Conservation (phyloP, 2,113 vertebrate species). For the Leptocoma aspasia region DNA sequence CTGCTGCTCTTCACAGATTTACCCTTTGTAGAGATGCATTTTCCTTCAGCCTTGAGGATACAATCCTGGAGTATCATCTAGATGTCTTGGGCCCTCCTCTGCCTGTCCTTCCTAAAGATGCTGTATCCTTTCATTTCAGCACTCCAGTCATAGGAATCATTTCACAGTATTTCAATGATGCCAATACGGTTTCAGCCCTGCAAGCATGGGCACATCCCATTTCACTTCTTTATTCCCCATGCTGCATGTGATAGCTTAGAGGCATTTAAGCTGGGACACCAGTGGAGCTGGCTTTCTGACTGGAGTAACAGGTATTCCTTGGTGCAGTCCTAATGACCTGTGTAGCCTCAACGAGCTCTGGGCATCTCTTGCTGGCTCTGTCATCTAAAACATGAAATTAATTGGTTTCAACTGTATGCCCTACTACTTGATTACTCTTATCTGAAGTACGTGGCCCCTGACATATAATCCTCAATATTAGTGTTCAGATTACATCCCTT, state of each 20-base stretch:
- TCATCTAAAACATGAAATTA: not conserved
- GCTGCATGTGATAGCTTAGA: not conserved
- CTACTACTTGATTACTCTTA: not conserved
- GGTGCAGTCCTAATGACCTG: not conserved
- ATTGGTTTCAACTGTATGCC: not conserved
- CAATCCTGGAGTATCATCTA: no score
- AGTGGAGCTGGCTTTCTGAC: not conserved
- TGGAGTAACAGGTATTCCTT: not conserved
- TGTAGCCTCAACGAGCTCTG: not conserved
- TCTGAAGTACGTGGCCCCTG: not conserved
- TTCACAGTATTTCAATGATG: not conserved
- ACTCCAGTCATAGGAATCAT: not conserved
- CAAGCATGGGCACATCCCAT: not conserved
- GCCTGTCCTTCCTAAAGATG: not conserved
- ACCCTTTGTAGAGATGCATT: not conserved
- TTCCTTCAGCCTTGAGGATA: not conserved
- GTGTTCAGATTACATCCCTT: not conserved
- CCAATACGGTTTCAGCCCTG: not conserved
- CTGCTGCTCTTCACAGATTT: not conserved
- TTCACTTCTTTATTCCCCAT: not conserved
- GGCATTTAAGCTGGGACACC: not conserved
- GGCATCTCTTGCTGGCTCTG: not conserved
- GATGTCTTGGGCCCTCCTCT: not conserved
- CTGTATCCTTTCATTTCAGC: not conserved
- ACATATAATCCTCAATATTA: not conserved